Evolutionary conservation across 2,113 vertebrate genomes (phyloP).

Genomic region (Cariama cristata): DNA sequence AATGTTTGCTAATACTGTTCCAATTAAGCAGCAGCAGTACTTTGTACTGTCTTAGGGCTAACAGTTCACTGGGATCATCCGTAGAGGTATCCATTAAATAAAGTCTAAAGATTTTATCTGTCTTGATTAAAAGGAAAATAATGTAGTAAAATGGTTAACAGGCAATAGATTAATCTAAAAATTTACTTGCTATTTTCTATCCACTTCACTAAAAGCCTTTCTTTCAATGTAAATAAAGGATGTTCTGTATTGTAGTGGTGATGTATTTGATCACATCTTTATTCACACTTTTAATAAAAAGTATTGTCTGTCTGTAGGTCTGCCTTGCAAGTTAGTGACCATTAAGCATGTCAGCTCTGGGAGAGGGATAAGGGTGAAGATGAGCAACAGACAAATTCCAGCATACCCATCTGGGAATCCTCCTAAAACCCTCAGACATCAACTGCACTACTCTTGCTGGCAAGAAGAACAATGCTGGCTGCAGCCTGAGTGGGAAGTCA

Average conservation of each 20-base stretch:
- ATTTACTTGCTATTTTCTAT: not conserved
- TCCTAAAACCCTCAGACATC: not conserved
- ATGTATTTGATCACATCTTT: not conserved
- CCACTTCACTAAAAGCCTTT: not conserved
- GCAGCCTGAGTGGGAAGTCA: not conserved
- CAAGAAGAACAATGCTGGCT: not conserved
- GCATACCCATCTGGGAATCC: not conserved
- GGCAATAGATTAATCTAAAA: not conserved
- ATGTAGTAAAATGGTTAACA: not conserved
- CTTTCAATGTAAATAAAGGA: not conserved
- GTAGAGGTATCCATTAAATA: not conserved
- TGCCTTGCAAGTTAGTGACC: not conserved
- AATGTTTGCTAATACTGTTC: not conserved
- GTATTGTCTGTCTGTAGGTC: rapidly evolving
- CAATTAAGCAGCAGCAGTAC: not conserved
- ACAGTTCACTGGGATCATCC: not conserved
- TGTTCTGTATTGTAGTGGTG: not conserved
- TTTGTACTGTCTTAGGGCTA: not conserved
- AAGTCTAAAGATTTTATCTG: not conserved
- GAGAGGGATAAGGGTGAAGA: not conserved
- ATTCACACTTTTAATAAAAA: not conserved
- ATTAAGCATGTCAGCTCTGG: rapidly evolving
- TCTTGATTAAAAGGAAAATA: not conserved
- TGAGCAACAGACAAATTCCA: not conserved
- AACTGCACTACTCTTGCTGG: not conserved